A percentile compares a stretch with the other conserved stretches of the same genome.
Evolutionary conservation across 2,888 invertebrate species (phyloP).

Genomic region (Eretmocerus hayati): DNA sequence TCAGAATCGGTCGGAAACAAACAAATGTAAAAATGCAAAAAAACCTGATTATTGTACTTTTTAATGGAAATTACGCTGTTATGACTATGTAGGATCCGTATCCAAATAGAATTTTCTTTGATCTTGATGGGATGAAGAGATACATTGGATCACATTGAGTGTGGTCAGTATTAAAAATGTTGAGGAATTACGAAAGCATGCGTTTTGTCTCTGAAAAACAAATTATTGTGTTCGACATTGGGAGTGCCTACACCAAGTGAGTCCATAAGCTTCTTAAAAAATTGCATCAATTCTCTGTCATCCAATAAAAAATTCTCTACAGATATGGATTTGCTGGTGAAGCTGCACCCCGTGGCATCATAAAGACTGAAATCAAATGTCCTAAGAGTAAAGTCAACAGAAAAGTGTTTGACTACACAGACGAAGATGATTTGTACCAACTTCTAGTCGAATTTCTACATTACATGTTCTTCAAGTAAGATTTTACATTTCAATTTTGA

Average conservation of each 20-base stretch:
- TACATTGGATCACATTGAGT: too few species aligned
- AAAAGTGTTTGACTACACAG: conserved; percentile 59
- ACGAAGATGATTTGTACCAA: conserved; percentile 69
- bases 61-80: too few species aligned
- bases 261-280: conserved; percentile 27
- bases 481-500: conserved; percentile 1
- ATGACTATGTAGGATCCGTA: too few species aligned
- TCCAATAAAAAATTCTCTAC: conserved; percentile 1
- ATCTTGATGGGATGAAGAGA: too few species aligned
- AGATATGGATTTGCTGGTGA: conserved; percentile 93
- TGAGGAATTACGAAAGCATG: conserved; percentile 62
- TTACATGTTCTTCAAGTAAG: conserved; percentile 77
- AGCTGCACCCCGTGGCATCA: conserved; percentile 78
- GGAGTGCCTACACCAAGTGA: conserved; percentile 87
- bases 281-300: neutral
- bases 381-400: conserved; percentile 55
- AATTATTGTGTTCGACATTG: conserved; percentile 84
- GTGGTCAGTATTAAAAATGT: too few species aligned
- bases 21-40: too few species aligned
- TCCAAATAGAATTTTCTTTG: too few species aligned
- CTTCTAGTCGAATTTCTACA: conserved; percentile 84
- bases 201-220: conserved; percentile 78
- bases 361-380: conserved; percentile 70
- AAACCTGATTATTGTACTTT: too few species aligned
- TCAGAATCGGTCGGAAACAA: too few species aligned